A percentile compares a stretch with the other conserved stretches of the same genome.
Conservation (phyloP, 2,113 vertebrate genomes). For the Odontophorus gujanensis region DNA sequence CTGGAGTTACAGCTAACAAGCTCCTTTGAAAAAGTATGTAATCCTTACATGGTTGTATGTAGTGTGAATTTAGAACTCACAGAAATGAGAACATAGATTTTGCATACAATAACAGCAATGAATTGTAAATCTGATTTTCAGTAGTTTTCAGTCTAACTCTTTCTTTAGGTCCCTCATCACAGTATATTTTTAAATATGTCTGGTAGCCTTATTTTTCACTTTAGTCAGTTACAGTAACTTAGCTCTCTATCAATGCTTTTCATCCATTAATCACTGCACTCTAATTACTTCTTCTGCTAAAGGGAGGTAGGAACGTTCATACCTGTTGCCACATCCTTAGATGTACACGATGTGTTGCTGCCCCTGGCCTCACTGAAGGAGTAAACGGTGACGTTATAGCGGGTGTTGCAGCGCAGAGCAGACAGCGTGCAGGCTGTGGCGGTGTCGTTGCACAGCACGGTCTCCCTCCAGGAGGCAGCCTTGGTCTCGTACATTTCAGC, state of each 20-base stretch:
- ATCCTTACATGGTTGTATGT: neutral
- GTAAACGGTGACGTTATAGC: conserved; percentile 82
- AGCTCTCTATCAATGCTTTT: neutral
- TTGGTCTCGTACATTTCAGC: conserved; percentile 87
- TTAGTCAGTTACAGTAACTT: neutral
- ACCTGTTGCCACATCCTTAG: conserved; percentile 84
- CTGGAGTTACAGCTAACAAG: neutral
- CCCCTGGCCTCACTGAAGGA: conserved; percentile 87
- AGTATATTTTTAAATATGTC: neutral
- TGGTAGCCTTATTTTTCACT: neutral
- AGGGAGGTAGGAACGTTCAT: rapidly evolving
- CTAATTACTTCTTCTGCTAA: neutral
- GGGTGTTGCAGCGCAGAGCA: conserved; percentile 83
- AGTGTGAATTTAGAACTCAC: neutral
- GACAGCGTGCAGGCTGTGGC: conserved; percentile 85
- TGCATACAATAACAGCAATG: neutral
- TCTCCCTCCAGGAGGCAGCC: conserved; percentile 57
- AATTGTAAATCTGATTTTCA: neutral
- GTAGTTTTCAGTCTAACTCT: neutral
- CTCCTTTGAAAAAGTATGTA: neutral
- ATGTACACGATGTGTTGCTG: conserved; percentile 81
- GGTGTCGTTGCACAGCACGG: conserved; percentile 84
- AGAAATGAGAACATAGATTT: neutral
- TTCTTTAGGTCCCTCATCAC: neutral
- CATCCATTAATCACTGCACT: neutral